Conservation (phyloP, 1,140 invertebrate genomes). For the Danaus melanippus region DNA sequence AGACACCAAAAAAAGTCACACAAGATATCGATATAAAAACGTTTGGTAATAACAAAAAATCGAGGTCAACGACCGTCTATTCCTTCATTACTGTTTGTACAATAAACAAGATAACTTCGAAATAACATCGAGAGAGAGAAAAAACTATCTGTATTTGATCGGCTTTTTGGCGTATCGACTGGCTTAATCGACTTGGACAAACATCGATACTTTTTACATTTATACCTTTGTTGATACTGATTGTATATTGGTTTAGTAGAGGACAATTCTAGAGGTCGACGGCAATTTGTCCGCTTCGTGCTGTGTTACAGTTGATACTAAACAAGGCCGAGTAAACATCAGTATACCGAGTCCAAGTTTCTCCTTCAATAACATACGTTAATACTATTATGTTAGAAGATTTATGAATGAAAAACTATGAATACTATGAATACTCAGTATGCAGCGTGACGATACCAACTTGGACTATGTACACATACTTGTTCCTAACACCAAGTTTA, state of each 20-base stretch:
- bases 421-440: no score
- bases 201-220: slow-evolving; percentile 42
- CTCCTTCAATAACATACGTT: no score
- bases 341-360: no score
- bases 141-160: slow-evolving; percentile 53
- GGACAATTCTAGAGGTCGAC: slow-evolving; percentile 10
- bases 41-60: slow-evolving; percentile 19
- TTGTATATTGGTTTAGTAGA: slow-evolving; percentile 18
- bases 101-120: slow-evolving; percentile 53
- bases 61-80: slow-evolving; percentile 48
- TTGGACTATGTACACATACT: no score
- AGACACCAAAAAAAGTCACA: no score
- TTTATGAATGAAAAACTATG: no score
- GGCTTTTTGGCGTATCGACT: slow-evolving; percentile 49
- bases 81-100: slow-evolving; percentile 61
- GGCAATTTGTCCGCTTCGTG: no score
- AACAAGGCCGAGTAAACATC: no score
- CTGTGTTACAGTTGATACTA: no score
- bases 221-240: slow-evolving; percentile 38
- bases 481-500: no score
- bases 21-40: slow-evolving; percentile 6
- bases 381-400: no score
- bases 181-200: slow-evolving; percentile 51
- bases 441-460: no score
- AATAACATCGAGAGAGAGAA: slow-evolving; percentile 52